Conservation (phyloP, 2,888 invertebrate species). For the Leptinotarsa rubiginosa region DNA sequence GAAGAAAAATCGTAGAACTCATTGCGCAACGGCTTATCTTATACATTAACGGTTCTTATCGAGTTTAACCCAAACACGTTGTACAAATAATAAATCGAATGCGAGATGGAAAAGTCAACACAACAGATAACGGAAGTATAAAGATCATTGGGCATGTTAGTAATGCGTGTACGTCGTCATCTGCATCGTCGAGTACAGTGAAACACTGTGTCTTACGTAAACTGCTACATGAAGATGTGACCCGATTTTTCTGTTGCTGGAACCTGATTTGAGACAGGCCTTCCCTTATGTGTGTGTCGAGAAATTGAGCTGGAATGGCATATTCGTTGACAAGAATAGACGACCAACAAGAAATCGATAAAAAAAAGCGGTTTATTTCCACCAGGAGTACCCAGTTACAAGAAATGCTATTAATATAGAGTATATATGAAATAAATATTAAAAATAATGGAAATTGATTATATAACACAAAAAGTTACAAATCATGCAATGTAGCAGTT, state of each 20-base stretch:
- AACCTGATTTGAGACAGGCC: background rate
- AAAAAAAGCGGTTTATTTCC: too few relatives aligned
- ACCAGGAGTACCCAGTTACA: too few relatives aligned
- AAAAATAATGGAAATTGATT: too few relatives aligned
- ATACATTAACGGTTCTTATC: constrained; percentile 29
- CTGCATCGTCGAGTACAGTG: constrained; percentile 39
- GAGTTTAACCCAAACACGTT: constrained; percentile 36
- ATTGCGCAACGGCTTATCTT: constrained; percentile 14
- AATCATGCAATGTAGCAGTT: too few relatives aligned
- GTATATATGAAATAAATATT: too few relatives aligned
- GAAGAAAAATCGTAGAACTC: constrained; percentile 1
- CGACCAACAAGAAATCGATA: too few relatives aligned
- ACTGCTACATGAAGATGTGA: background rate
- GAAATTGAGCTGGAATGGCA: too few relatives aligned
- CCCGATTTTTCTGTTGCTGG: background rate
- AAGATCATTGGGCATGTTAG: constrained; percentile 53
- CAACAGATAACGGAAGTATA: constrained; percentile 52
- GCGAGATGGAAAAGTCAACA: constrained; percentile 29
- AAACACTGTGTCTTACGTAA: background rate
- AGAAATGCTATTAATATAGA: too few relatives aligned
- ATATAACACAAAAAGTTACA: too few relatives aligned
- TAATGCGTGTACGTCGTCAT: constrained; percentile 42
- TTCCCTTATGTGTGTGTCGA: too few relatives aligned
- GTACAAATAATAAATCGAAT: constrained; percentile 35
- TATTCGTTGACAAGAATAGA: too few relatives aligned